Conservation (phyloP, 2,888 invertebrate genomes). For the Epirrhoe tristata region DNA sequence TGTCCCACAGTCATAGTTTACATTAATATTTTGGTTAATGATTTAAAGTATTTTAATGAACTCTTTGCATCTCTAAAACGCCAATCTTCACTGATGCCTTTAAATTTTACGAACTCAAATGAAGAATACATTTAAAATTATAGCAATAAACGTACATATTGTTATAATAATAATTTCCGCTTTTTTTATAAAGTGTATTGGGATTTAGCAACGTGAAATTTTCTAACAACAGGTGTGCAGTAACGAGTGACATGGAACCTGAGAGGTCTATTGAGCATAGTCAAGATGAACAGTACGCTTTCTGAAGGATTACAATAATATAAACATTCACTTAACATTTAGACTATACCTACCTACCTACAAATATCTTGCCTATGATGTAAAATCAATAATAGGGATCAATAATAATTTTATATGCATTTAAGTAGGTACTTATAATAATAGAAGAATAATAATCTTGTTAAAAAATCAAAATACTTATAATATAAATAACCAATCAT, state of each 20-base stretch:
- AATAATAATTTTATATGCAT: background rate
- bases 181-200: conserved; percentile 1
- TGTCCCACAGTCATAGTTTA: background rate
- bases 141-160: background rate
- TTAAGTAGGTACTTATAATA: background rate
- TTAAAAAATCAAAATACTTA: background rate
- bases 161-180: background rate
- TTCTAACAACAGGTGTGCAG: conserved; percentile 5
- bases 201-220: conserved; percentile 1
- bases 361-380: background rate
- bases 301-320: background rate
- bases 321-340: background rate
- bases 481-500: background rate
- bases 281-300: background rate
- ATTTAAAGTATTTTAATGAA: too few species aligned
- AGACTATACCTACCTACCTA: background rate
- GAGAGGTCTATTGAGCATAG: background rate
- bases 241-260: conserved; percentile 15
- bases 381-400: background rate
- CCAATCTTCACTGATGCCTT: conserved; percentile 20
- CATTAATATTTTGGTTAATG: too few species aligned
- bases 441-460: background rate
- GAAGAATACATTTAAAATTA: conserved; percentile 10
- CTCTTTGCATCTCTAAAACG: conserved; percentile 11
- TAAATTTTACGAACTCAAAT: conserved; percentile 5